Evolutionary conservation across 2,113 vertebrate genomes (phyloP).

Genomic region (Marmota monax): DNA sequence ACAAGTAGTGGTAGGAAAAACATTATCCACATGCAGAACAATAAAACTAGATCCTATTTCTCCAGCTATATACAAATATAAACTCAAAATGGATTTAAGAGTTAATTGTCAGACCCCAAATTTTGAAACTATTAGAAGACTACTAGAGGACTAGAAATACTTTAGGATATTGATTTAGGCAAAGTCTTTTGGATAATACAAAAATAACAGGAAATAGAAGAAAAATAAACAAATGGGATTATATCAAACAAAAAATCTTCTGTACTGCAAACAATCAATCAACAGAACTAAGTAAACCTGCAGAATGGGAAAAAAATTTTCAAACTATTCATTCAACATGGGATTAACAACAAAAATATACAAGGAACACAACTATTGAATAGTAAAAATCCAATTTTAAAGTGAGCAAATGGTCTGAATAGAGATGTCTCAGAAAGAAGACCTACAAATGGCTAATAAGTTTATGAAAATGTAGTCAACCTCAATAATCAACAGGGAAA

Average conservation of each 20-base stretch:
- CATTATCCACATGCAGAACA: not conserved
- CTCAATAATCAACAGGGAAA: too few relatives aligned
- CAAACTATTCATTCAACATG: not conserved
- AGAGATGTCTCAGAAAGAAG: too few relatives aligned
- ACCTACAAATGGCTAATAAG: too few relatives aligned
- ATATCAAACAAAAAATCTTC: not conserved
- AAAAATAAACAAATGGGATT: not conserved
- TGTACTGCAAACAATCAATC: not conserved
- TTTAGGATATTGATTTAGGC: not conserved
- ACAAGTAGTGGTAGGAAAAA: not conserved
- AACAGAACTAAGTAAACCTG: not conserved
- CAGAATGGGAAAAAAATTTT: not conserved
- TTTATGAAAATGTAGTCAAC: too few relatives aligned
- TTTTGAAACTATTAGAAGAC: not conserved
- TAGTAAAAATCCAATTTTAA: not conserved
- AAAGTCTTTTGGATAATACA: not conserved
- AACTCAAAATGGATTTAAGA: too few relatives aligned
- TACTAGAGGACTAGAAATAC: not conserved
- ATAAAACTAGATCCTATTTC: too few relatives aligned
- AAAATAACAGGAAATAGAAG: not conserved
- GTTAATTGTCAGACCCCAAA: not conserved
- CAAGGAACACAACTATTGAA: not conserved
- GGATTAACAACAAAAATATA: too few relatives aligned
- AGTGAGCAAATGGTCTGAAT: too few relatives aligned
- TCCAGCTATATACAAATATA: too few relatives aligned